These are phyloP conservation scores for Drosophila jambulina DNA, from an alignment of 1,140 invertebrate species.

Conservation along the genomic window DNA sequence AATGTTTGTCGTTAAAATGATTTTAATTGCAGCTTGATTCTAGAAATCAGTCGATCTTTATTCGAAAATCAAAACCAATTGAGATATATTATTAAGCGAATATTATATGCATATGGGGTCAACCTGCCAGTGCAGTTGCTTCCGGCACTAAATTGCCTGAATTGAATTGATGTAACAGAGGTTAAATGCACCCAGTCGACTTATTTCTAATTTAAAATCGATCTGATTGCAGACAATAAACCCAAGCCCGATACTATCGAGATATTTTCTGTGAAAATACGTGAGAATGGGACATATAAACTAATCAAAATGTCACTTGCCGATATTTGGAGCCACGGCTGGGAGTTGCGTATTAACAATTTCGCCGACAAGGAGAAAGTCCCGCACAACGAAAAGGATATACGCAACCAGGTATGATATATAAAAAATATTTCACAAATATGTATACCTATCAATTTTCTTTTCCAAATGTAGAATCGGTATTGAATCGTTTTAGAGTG, in stretches of 20 bases:
- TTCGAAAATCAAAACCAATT: constrained; percentile 40
- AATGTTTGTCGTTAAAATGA: not conserved
- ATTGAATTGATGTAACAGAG: constrained; percentile 39
- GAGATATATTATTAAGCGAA: constrained; percentile 23
- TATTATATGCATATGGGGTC: not conserved
- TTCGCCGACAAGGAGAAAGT: constrained; percentile 88
- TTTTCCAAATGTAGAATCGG: constrained; percentile 1
- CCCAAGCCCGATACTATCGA: constrained; percentile 89
- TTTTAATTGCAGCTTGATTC: not conserved
- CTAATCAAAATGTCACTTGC: constrained; percentile 87
- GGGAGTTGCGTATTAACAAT: constrained; percentile 89
- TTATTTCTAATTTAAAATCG: constrained; percentile 7
- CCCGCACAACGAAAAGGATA: constrained; percentile 88
- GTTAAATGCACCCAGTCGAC: constrained; percentile 6
- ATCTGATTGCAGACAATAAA: constrained; percentile 87
- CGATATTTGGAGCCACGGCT: constrained; percentile 89
- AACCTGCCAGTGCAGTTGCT: constrained; percentile 13
- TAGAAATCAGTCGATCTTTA: constrained; percentile 1
- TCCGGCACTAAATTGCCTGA: constrained; percentile 21
- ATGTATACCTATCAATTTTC: not conserved
- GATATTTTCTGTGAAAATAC: constrained; percentile 88
- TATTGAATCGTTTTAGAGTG: not conserved
- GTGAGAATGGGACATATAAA: constrained; percentile 87
- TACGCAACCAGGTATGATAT: constrained; percentile 87
- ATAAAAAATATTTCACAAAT: too few relatives aligned